Conservation (phyloP, 2,113 vertebrate genomes). For the Myanophis thanlyinensis region DNA sequence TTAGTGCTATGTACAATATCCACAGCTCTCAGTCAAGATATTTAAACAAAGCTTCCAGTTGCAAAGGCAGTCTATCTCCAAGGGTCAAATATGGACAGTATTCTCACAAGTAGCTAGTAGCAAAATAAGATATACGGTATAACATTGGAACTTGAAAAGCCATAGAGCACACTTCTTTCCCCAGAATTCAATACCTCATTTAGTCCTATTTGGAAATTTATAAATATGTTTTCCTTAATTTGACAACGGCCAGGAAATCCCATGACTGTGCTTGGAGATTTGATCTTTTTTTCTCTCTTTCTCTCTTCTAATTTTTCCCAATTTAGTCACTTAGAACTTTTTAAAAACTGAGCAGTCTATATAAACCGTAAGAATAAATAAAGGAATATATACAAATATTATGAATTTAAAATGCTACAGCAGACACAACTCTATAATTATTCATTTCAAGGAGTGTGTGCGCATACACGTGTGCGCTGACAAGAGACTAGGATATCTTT, state of each 20-base stretch:
- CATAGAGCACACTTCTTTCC: neutral
- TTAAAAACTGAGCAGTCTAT: neutral
- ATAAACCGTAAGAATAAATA: neutral
- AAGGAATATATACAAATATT: neutral
- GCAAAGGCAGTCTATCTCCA: neutral
- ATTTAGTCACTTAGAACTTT: neutral
- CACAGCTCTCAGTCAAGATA: neutral
- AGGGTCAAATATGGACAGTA: neutral
- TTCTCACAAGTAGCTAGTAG: neutral
- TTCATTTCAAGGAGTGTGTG: neutral
- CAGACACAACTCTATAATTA: neutral
- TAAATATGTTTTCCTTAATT: neutral
- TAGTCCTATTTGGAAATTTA: neutral
- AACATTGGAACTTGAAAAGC: neutral
- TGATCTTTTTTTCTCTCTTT: neutral
- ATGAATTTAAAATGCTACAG: neutral
- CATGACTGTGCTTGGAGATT: neutral
- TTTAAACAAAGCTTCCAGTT: neutral
- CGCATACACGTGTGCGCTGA: neutral
- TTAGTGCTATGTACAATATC: neutral
- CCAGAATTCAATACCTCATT: neutral
- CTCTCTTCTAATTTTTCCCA: neutral
- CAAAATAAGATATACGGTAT: neutral
- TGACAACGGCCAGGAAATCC: neutral
- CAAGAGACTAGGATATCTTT: neutral